A percentile compares a stretch with the other conserved stretches of the same genome.
Evolutionary conservation across 2,113 vertebrate species (phyloP).

Genomic region (Hemichromis elongatus): DNA sequence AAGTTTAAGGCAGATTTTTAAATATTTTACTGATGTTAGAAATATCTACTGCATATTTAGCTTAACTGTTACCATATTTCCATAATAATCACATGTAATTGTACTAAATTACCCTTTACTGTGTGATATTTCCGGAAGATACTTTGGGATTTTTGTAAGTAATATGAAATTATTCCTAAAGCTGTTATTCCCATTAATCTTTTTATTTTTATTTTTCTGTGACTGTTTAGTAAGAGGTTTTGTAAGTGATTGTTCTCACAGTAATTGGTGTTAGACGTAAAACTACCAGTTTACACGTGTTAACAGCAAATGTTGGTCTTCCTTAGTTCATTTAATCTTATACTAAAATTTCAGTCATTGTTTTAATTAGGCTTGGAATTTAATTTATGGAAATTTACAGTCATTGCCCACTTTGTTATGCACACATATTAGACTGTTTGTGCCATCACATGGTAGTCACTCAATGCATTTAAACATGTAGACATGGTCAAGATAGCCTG

Average conservation of each 20-base stretch:
- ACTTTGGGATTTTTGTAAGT: neutral
- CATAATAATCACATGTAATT: neutral
- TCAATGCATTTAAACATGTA: neutral
- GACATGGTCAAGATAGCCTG: neutral
- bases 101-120: neutral
- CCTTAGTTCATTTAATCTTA: neutral
- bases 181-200: neutral
- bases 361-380: neutral
- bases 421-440: neutral
- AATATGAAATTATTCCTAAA: neutral
- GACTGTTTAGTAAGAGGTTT: neutral
- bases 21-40: neutral
- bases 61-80: neutral
- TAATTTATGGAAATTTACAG: neutral
- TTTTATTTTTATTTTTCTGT: neutral
- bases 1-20: neutral
- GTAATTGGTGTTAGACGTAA: neutral
- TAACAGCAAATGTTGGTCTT: neutral
- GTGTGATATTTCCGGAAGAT: neutral
- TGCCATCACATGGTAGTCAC: neutral
- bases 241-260: neutral
- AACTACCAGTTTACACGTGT: neutral
- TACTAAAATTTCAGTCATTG: neutral
- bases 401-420: neutral
- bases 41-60: neutral